Conservation (phyloP, 2,797 vertebrate genomes). For the Danio tinwini region DNA sequence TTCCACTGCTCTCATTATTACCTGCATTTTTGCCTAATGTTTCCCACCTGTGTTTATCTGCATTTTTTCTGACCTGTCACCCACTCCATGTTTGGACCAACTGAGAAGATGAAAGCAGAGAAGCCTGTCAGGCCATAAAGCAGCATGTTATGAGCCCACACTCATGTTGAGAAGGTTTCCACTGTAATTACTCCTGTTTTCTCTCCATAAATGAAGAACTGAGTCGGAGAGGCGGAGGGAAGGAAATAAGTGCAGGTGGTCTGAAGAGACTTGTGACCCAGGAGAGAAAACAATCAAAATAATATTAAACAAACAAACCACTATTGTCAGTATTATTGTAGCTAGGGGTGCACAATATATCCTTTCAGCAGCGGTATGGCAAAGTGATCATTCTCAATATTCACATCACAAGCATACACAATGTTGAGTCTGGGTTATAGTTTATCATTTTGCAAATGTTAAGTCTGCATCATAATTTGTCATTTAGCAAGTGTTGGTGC, state of each 20-base stretch:
- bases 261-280: neutral
- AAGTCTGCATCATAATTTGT: too few relatives aligned
- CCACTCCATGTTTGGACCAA: constrained; percentile 68
- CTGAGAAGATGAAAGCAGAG: constrained; percentile 65
- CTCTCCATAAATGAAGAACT: constrained; percentile 71
- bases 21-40: constrained; percentile 75
- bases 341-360: too few relatives aligned
- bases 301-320: too few relatives aligned
- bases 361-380: too few relatives aligned
- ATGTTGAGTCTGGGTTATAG: too few relatives aligned
- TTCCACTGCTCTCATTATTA: constrained; percentile 67
- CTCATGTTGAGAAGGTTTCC: constrained; percentile 72
- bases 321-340: too few relatives aligned
- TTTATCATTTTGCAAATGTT: too few relatives aligned
- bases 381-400: too few relatives aligned
- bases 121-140: constrained; percentile 64
- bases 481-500: too few relatives aligned
- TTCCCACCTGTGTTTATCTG: constrained; percentile 73
- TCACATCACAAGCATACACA: too few relatives aligned
- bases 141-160: constrained; percentile 64
- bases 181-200: constrained; percentile 75
- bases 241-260: constrained; percentile 10
- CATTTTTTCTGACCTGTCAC: constrained; percentile 71
- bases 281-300: too few relatives aligned
- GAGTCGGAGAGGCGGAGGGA: constrained; percentile 35